Conservation (phyloP, 2,888 invertebrate species). For the Apantesis nais region DNA sequence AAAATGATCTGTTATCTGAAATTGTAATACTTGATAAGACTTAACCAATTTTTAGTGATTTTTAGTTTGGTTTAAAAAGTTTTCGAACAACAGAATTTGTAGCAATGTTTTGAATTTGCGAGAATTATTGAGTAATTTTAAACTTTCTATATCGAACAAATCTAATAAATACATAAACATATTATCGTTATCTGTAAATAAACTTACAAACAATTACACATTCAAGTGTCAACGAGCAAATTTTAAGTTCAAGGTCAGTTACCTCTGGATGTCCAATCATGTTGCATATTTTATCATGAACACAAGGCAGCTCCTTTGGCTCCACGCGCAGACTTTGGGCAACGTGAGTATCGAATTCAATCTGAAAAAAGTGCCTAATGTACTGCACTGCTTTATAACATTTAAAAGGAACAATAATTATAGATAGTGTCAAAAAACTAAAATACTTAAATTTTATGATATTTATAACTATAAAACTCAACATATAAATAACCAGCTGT, state of each 20-base stretch:
- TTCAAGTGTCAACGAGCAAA: not conserved
- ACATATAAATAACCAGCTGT: too few relatives aligned
- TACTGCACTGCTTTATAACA: too few relatives aligned
- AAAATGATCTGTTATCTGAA: too few relatives aligned
- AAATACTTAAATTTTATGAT: too few relatives aligned
- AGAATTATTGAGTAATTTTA: not conserved
- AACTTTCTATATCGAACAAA: not conserved
- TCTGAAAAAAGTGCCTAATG: constrained; percentile 58
- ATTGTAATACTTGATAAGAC: too few relatives aligned
- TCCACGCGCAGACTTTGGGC: constrained; percentile 82
- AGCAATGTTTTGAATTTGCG: not conserved
- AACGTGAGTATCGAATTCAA: constrained; percentile 85
- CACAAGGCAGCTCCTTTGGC: constrained; percentile 85
- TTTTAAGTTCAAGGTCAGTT: constrained; percentile 10
- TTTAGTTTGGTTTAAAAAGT: too few relatives aligned
- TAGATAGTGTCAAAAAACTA: too few relatives aligned
- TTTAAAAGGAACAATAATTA: too few relatives aligned
- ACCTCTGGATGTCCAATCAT: constrained; percentile 80
- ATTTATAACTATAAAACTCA: too few relatives aligned
- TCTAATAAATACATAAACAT: not conserved
- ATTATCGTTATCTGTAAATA: not conserved
- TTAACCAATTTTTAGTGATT: too few relatives aligned
- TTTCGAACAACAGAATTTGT: too few relatives aligned
- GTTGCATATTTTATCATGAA: constrained; percentile 84
- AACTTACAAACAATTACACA: not conserved